Evolutionary conservation across 2,113 vertebrate species (phyloP), one percentile per base, ranked within the genome.

Genomic region (Prolemur simus): DNA sequence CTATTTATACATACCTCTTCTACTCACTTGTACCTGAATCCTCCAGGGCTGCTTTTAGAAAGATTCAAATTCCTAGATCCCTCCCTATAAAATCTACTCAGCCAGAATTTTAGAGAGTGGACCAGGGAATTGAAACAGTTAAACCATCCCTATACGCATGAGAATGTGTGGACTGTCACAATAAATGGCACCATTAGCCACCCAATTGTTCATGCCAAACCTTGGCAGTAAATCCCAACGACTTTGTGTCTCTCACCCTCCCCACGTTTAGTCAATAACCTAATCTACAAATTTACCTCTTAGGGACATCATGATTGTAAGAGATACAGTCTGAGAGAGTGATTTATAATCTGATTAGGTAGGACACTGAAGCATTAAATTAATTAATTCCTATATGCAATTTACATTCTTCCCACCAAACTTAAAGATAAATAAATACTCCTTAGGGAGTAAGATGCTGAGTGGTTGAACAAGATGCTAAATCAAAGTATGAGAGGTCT

Each of bases 271-370:
- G 96, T 97, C 97, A 97, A 97, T 98, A 97, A 87, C 45, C 87
- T 89, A 89, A 97, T 96, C 93, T 97, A 97, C 96, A 97, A 95
- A 97, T 92, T 95, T 96, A 90, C 91, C 84, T 94, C 87, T 96
- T 95, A 96, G 58, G 94, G 68, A 81, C 95, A 92, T 87, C 95
- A 92, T 71, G 89, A 81, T 93, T 78, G 14, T 91, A 97, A 96
- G 89, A 91, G 93, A 97, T 93, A 87, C 25, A 18, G 11, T 89
- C 89, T 80, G 64, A 95, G 82, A 91, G 84, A 95, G 94, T 96
- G 96, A 97, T 97, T 96, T 95, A 97, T 97, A 96, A 96, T 95
- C 93, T 97, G 96, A 97, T 98, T 97, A 96, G 91, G 56, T 95
- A 64, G 74, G 89, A 94, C 58, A 89, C 58, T 80, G 91, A 93